Evolutionary conservation across 2,797 vertebrate species (phyloP).

Genomic region (Phalanger gymnotis): DNA sequence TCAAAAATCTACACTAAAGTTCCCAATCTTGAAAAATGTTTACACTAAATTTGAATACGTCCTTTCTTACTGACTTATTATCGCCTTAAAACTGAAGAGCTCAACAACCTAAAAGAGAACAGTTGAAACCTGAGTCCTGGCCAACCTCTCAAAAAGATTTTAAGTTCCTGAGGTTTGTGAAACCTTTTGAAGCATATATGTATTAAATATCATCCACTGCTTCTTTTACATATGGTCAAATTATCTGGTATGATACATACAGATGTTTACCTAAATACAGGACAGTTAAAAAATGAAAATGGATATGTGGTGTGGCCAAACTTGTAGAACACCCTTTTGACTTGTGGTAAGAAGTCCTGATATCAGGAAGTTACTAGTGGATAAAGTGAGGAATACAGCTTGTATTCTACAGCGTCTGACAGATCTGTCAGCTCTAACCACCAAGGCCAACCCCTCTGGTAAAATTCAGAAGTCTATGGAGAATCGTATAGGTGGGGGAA

Average conservation of each 20-base stretch:
- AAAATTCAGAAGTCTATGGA: background rate
- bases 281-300: background rate
- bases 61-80: conserved; percentile 19
- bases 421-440: background rate
- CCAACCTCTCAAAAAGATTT: conserved; percentile 34
- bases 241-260: conserved; percentile 13
- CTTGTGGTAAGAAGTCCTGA: background rate
- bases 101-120: conserved; percentile 16
- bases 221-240: conserved; percentile 50
- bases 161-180: conserved; percentile 40
- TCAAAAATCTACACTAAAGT: background rate
- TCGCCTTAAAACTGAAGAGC: conserved; percentile 40
- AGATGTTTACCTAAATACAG: background rate
- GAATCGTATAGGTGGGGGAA: background rate
- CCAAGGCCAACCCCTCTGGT: background rate
- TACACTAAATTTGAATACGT: background rate
- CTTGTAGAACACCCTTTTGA: conserved; percentile 10
- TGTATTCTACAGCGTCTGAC: background rate
- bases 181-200: conserved; percentile 58
- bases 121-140: conserved; percentile 39
- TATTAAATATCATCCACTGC: conserved; percentile 46
- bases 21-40: background rate
- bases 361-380: background rate
- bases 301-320: background rate
- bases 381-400: background rate